phyloP scores from a whole-genome alignment of 2,888 invertebrate genomes.

The Eledone cirrhosa region DNA sequence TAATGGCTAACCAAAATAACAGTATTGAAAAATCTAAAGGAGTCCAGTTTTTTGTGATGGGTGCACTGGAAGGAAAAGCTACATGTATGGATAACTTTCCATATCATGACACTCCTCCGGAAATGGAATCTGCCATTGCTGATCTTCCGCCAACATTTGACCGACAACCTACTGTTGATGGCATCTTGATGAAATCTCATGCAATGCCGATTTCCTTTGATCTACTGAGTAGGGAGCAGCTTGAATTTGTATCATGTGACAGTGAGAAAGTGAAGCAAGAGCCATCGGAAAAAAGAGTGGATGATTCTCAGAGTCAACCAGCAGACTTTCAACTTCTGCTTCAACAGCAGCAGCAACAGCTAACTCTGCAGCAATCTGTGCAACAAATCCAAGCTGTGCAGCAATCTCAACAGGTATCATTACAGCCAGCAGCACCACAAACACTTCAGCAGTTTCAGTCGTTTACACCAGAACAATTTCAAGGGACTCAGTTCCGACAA shows the following conservation, averaged over 20 bases:
- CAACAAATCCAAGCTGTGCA: no score
- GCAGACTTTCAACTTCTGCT: not conserved
- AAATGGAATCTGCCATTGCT: slow-evolving; percentile 24
- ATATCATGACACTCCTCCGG: not conserved
- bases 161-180: slow-evolving; percentile 21
- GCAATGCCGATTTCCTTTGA: not conserved
- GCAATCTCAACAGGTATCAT: no score
- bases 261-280: slow-evolving; percentile 16
- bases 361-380: not conserved
- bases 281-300: slow-evolving; percentile 6
- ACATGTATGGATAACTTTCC: not conserved
- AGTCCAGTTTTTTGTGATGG: slow-evolving; percentile 29
- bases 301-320: not conserved
- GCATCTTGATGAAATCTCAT: slow-evolving; percentile 4
- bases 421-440: no score
- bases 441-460: no score
- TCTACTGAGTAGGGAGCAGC: not conserved
- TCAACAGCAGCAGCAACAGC: slow-evolving; percentile 13
- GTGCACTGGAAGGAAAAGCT: slow-evolving; percentile 10
- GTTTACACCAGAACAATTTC: no score
- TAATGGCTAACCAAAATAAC: not conserved
- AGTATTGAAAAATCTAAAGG: not conserved
- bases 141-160: slow-evolving; percentile 15
- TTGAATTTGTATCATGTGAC: not conserved
- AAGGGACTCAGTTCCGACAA: no score